Base-by-base conservation (phyloP, 2,113 vertebrate species). In the Microtus pennsylvanicus region DNA sequence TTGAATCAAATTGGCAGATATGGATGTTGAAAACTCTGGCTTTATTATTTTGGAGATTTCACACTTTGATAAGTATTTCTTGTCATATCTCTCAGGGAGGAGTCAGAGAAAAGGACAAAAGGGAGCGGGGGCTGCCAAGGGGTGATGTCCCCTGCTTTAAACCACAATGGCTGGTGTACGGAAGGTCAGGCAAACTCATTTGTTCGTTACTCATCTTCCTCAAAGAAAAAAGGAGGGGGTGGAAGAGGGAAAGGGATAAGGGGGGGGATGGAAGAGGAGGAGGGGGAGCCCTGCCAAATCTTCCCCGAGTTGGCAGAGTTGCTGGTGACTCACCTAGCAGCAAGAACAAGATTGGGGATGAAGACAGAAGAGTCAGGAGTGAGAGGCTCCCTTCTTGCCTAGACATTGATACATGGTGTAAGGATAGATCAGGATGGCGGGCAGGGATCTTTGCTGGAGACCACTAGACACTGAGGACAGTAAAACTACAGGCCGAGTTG, bases 241-340 rank as follows among this genome's bases (percentile, higher is more conserved):
- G 7, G 38, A 19, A 1, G 74, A 22, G 21, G 38, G 2, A 2
- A 42, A 0, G 12, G 7, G 45, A 2, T 14, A 2, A 5, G 7
- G 1, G 22, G 42, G 14, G 16, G 30, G 4, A 19, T 8, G 50
- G 24, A 89, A 5, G 76, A 24, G 7, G 63, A 72, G 21, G 26
- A 81, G 65, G 33, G 4, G 30, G 13, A 14, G 19, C 77, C 26
- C 69, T 91, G n/a, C 35, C 69, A 58, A 35, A 33, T 78, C 50
- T 70, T 94, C 88, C 88, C 52, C 30, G 19, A 77, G 93, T 75
- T 72, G 45, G 65, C 47, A 82, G 33, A 55, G 76, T 67, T 52
- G 14, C 83, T 95, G 94, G 74, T 69, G 55, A 69, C 70, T 96
- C 95, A 90, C 45, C 17, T 17, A 91, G 58, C 38, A 96, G 58